These are phyloP conservation scores for Machimus rusticus DNA, from an alignment of 2,888 invertebrate genomes.

Conservation along the genomic window DNA sequence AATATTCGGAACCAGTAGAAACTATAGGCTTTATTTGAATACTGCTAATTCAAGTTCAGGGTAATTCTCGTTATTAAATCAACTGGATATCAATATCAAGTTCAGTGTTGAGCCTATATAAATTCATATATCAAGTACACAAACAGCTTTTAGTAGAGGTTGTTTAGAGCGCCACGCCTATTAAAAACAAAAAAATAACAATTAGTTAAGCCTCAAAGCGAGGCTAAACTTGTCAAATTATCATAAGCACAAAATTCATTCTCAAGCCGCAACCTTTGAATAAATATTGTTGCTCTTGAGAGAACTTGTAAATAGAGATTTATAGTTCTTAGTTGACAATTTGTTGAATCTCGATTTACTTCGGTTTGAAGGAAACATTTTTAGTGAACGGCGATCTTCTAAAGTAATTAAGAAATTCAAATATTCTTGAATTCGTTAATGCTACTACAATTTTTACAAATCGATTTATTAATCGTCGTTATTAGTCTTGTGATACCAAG, in stretches of 20 bases:
- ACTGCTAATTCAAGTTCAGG: neutral
- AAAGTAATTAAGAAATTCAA: neutral
- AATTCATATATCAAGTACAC: neutral
- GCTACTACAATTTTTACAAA: too few relatives aligned
- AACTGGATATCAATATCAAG: neutral
- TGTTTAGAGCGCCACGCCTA: neutral
- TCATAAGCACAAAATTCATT: neutral
- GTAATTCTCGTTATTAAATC: neutral
- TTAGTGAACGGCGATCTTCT: neutral
- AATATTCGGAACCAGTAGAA: too few relatives aligned
- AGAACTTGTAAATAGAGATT: neutral
- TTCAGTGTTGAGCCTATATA: neutral
- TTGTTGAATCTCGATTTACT: neutral
- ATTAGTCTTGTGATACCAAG: neutral
- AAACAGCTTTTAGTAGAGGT: neutral
- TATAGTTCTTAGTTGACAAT: neutral
- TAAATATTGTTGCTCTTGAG: neutral
- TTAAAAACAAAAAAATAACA: neutral
- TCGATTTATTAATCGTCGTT: too few relatives aligned
- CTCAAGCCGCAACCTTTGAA: neutral
- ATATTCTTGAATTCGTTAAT: neutral
- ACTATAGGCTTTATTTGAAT: neutral
- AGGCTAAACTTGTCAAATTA: neutral
- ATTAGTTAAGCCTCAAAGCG: neutral
- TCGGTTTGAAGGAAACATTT: neutral